phyloP scores from a whole-genome alignment of 2,888 invertebrate species.

The Heliconius aoede region DNA sequence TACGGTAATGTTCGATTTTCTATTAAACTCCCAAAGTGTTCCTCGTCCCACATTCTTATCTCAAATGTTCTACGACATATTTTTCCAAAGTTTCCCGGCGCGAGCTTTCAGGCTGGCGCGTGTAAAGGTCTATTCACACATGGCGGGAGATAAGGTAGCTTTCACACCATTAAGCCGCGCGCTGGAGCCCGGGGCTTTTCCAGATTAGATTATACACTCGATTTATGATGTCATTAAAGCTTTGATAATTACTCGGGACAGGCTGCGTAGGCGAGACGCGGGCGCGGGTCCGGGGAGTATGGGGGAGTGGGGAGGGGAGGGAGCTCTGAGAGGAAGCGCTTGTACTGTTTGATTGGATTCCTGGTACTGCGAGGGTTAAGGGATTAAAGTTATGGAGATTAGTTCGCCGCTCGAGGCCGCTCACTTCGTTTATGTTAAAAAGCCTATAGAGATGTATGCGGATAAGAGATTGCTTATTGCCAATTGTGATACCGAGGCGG shows the following conservation, averaged over 20 bases:
- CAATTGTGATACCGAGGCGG: conserved; percentile 77
- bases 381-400: conserved; percentile 85
- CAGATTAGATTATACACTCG: conserved; percentile 85
- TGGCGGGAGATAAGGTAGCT: conserved; percentile 84
- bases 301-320: conserved; percentile 49
- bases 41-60: conserved; percentile 83
- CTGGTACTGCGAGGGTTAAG: conserved; percentile 82
- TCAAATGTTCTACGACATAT: conserved; percentile 82
- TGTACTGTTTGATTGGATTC: conserved; percentile 84
- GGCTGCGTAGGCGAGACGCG: conserved; percentile 81
- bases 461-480: conserved; percentile 84
- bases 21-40: conserved; percentile 84
- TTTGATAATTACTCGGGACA: conserved; percentile 85
- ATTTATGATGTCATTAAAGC: conserved; percentile 85
- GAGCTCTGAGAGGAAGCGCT: conserved; percentile 65
- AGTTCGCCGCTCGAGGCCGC: conserved; percentile 81
- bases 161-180: conserved; percentile 84
- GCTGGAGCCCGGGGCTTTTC: conserved; percentile 84
- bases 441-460: conserved; percentile 79
- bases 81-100: conserved; percentile 84
- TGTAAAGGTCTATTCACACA: conserved; percentile 84
- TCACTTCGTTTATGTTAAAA: conserved; percentile 81
- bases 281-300: conserved; percentile 59
- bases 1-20: conserved; percentile 84
- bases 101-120: conserved; percentile 82